Base-by-base conservation (phyloP, 2,113 vertebrate genomes). In the Chaenocephalus aceratus region DNA sequence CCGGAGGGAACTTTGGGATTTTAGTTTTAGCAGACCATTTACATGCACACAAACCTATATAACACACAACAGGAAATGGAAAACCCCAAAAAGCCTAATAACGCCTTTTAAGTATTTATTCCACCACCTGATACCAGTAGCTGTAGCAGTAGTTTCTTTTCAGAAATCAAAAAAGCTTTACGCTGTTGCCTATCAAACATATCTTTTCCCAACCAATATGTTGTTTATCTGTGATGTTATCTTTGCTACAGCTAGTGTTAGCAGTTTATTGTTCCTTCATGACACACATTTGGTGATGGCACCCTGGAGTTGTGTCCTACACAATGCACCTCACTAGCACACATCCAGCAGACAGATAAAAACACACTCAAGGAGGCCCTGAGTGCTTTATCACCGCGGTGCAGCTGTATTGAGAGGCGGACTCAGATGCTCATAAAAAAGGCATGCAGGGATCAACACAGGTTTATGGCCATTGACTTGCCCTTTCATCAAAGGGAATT, bases 401-500 rank as follows among this genome's bases (percentile, higher is more conserved):
- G 60, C 48, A 57, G 61, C 57, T 10, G 56, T 30, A 2, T 0
- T 46, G 45, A 70, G 23, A n/a, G 21, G n/a, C 58, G 1, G 45
- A 69, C 51, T 63, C 23, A 60, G 62, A 67, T 61, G 5, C n/a
- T 62, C 71, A 68, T 62, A 76, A 79, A 54, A 70, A 44, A 77
- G 21, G 69, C 46, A 16, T 0, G 0, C 21, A 45, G 51, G 2
- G 46, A 84, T 84, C 77, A 34, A 75, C 75, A 4, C 45, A 46
- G 65, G 44, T 78, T 75, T n/a, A 80, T 57, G 64, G 74, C 74
- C 65, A 87, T 66, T 23, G 77, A 78, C 41, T 54, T 13, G 48
- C 1, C 30, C 68, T 46, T 48, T 62, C 48, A 71, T 72, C 69
- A 52, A 16, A 70, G 48, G 6, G 46, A 77, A 80, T 46, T 46